phyloP scores from a whole-genome alignment of 92 coral and sea anemone genomes.

The Diadumene lineata region DNA sequence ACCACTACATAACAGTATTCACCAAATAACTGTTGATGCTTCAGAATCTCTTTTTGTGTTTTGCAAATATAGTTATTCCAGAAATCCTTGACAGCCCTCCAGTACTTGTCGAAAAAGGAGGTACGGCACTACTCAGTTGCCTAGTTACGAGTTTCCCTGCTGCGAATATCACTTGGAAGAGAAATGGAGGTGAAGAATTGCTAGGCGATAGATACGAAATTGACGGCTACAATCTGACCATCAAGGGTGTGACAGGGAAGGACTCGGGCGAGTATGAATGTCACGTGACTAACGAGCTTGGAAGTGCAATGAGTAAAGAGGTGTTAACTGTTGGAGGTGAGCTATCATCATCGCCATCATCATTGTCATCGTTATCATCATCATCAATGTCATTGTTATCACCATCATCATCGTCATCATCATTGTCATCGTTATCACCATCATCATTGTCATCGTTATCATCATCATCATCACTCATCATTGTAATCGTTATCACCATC shows the following conservation, averaged over 20 bases:
- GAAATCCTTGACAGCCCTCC: slow-evolving; percentile 48
- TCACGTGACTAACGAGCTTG: slow-evolving; percentile 51
- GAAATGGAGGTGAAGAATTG: slow-evolving; percentile 43
- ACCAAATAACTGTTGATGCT: too few species aligned
- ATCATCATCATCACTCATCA: too few species aligned
- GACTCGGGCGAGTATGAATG: slow-evolving; percentile 75
- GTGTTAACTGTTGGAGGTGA: slow-evolving; percentile 56
- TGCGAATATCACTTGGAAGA: slow-evolving; percentile 80
- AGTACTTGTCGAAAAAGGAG: slow-evolving; percentile 36
- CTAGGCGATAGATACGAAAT: background rate
- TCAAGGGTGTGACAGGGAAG: slow-evolving; percentile 24
- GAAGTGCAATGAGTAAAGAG: slow-evolving; percentile 47
- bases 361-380: background rate
- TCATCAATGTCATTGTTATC: background rate
- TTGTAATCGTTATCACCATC: too few species aligned
- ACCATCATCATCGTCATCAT: background rate
- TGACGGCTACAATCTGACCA: slow-evolving; percentile 39
- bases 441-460: too few species aligned
- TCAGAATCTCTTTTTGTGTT: too few species aligned
- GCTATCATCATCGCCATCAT: background rate
- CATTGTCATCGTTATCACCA: background rate
- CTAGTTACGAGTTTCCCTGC: slow-evolving; percentile 65
- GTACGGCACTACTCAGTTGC: slow-evolving; percentile 56
- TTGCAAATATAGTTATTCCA: slow-evolving; percentile 61
- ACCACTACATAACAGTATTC: too few species aligned